Percentiles rank a stretch among this genome's conserved stretches.
Conservation (phyloP, 53 echinoderm and acorn worm genomes). For the Henricia sp. region DNA sequence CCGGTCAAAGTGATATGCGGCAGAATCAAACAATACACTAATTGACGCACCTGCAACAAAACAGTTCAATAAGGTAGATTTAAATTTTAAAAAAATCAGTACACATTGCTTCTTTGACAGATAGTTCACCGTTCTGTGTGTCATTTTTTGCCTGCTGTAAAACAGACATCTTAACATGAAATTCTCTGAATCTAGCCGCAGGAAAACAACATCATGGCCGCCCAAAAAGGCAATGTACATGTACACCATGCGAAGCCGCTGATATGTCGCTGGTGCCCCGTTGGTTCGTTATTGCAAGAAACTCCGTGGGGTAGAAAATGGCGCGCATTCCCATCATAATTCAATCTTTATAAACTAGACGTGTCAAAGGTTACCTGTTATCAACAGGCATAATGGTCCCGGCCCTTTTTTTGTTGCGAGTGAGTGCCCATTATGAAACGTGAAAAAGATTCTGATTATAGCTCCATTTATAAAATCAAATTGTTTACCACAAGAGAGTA, state of each 20-base stretch:
- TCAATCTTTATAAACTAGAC: conserved; percentile 56
- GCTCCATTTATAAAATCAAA: conserved; percentile 21
- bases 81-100: no score
- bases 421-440: background rate
- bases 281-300: conserved; percentile 21
- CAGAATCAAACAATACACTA: background rate
- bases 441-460: background rate
- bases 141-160: background rate
- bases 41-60: no score
- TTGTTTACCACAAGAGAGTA: conserved; percentile 30
- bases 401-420: background rate
- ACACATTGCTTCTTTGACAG: no score
- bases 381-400: conserved; percentile 27
- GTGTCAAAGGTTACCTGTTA: conserved; percentile 52
- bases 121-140: no score
- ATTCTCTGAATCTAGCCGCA: conserved; percentile 1
- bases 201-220: background rate
- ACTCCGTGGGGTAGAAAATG: conserved; percentile 60
- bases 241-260: background rate
- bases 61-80: no score
- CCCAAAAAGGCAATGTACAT: conserved; percentile 14
- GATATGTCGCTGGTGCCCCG: background rate
- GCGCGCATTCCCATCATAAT: conserved; percentile 61
- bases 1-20: background rate
- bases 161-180: conserved; percentile 6